Conservation (phyloP, 1,140 invertebrate species). For the Tetramorium simillimum region DNA sequence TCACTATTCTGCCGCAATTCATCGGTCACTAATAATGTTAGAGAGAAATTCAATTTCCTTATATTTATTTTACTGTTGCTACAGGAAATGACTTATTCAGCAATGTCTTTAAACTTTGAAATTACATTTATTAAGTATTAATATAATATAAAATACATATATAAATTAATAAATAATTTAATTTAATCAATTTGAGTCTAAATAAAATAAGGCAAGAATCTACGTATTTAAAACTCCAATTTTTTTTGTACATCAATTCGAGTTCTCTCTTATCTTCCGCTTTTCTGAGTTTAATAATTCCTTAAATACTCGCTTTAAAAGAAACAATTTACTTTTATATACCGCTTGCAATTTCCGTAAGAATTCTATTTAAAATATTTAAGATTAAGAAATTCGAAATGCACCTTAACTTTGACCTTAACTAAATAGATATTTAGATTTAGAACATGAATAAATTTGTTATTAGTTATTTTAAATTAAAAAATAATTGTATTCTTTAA, state of each 20-base stretch:
- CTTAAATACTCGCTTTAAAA: background rate
- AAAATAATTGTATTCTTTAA: background rate
- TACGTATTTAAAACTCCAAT: background rate
- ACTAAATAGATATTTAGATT: background rate
- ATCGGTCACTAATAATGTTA: slow-evolving; percentile 10
- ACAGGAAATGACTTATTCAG: background rate
- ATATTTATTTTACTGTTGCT: background rate
- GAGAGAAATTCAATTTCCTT: slow-evolving; percentile 25
- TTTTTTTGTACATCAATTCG: background rate
- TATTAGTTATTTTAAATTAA: background rate
- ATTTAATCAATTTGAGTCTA: background rate
- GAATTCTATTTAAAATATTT: background rate
- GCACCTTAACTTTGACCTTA: background rate
- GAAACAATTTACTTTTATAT: background rate
- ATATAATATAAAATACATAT: background rate
- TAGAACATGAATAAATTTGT: too few species aligned
- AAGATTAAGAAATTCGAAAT: background rate
- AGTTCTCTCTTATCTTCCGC: background rate
- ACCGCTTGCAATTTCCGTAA: background rate
- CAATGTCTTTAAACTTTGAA: background rate
- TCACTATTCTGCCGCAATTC: background rate
- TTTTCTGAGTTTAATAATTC: background rate
- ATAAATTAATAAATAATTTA: background rate
- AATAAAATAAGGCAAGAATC: background rate
- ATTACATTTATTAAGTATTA: background rate